These are phyloP conservation scores for Anhinga anhinga DNA, from an alignment of 2,113 vertebrate species.

Conservation along the genomic window DNA sequence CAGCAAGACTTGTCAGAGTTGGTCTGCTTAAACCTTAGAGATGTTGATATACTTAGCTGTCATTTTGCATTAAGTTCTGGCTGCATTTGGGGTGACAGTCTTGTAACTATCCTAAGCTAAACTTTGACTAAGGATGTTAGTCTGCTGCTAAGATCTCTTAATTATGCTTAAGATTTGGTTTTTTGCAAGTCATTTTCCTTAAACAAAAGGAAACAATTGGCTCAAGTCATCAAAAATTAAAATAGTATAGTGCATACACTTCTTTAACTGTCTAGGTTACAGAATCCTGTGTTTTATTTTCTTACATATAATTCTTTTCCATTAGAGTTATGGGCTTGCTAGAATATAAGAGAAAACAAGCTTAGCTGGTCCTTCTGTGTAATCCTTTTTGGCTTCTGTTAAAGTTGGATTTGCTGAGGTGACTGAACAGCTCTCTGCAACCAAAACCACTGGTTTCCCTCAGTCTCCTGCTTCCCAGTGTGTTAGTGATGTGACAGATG, in stretches of 20 bases:
- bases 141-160: not conserved
- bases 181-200: not conserved
- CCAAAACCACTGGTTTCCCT: not conserved
- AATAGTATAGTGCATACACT: not conserved
- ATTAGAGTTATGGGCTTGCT: not conserved
- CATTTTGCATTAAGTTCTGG: not conserved
- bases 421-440: not conserved
- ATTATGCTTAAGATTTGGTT: not conserved
- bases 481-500: not conserved
- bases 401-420: not conserved
- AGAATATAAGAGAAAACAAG: not conserved
- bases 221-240: not conserved
- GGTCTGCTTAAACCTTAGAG: not conserved
- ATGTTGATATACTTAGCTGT: not conserved
- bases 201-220: not conserved
- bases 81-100: not conserved
- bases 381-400: not conserved
- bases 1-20: not conserved
- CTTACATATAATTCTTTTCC: not conserved
- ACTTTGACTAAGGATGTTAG: not conserved
- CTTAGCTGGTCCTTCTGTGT: not conserved
- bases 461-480: not conserved
- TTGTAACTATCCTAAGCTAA: not conserved
- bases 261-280: not conserved
- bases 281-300: not conserved